Conservation (phyloP, 2,797 vertebrate species). For the Cephalopachus bancanus region DNA sequence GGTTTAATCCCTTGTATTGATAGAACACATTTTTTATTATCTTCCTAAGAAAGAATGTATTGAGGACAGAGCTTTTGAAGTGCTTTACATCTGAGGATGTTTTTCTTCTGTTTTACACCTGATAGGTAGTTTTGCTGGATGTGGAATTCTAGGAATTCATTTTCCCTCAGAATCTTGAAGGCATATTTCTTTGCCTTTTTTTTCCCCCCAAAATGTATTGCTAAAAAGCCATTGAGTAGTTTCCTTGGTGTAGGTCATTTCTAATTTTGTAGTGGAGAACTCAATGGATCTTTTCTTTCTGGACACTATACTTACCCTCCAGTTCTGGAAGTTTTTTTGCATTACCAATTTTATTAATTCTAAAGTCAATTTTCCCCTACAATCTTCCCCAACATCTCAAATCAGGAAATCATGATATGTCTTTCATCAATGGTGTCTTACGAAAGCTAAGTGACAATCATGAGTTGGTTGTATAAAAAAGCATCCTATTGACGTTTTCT, state of each 20-base stretch:
- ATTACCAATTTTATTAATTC: not conserved
- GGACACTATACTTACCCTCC: not conserved
- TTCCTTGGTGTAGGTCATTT: not conserved
- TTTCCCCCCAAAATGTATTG: too few relatives aligned
- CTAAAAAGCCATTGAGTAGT: not conserved
- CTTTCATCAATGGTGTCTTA: not conserved
- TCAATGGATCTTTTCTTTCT: not conserved
- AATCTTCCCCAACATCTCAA: not conserved
- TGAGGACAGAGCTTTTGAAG: constrained; percentile 5
- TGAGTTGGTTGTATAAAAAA: not conserved
- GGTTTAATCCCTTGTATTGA: not conserved
- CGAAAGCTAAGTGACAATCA: not conserved
- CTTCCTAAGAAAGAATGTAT: not conserved
- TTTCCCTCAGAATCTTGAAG: constrained; percentile 47
- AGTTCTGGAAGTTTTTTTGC: not conserved
- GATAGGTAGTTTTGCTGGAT: not conserved
- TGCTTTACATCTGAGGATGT: constrained; percentile 1
- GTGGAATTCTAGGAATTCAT: constrained; percentile 32
- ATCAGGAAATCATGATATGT: not conserved
- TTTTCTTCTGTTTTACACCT: constrained; percentile 9
- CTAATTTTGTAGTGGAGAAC: not conserved
- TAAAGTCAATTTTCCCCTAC: not conserved
- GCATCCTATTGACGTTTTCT: not conserved
- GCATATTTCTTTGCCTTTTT: not conserved
- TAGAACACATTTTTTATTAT: not conserved